These are phyloP conservation scores for Sphyrna mokarran DNA, from an alignment of 2,113 vertebrate genomes.

Conservation along the genomic window DNA sequence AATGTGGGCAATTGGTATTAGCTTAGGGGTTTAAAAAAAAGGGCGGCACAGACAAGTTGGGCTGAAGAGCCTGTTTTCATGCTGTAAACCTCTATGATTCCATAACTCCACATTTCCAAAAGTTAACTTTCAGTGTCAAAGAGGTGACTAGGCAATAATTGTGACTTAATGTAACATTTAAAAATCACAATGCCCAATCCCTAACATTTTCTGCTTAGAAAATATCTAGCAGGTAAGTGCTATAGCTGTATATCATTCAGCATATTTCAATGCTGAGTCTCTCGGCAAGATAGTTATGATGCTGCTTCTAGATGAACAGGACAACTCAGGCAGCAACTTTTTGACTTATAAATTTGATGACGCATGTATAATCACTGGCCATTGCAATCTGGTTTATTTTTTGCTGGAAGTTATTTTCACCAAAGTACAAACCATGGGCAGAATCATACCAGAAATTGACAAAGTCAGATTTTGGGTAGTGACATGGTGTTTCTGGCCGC, in stretches of 20 bases:
- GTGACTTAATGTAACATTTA: background rate
- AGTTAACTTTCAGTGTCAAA: background rate
- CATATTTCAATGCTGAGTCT: too few species aligned
- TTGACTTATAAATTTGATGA: background rate
- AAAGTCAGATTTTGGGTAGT: too few species aligned
- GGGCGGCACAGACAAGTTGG: too few species aligned
- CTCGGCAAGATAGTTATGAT: too few species aligned
- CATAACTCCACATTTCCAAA: background rate
- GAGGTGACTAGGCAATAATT: background rate
- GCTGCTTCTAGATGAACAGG: background rate
- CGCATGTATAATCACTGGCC: background rate
- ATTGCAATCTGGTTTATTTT: background rate
- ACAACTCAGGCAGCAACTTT: background rate
- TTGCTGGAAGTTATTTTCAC: background rate
- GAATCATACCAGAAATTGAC: too few species aligned
- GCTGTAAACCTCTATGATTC: too few species aligned
- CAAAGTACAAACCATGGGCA: background rate
- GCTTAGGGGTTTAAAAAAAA: too few species aligned
- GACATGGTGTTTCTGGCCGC: too few species aligned
- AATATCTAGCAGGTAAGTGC: background rate
- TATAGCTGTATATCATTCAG: background rate
- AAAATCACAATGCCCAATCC: background rate
- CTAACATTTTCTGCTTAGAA: too few species aligned
- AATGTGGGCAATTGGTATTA: too few species aligned
- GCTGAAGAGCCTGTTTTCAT: too few species aligned